Percentiles rank a stretch among this genome's conserved stretches.
Evolutionary conservation across 2,113 vertebrate genomes (phyloP).

Genomic region (Coptodon rendalli): DNA sequence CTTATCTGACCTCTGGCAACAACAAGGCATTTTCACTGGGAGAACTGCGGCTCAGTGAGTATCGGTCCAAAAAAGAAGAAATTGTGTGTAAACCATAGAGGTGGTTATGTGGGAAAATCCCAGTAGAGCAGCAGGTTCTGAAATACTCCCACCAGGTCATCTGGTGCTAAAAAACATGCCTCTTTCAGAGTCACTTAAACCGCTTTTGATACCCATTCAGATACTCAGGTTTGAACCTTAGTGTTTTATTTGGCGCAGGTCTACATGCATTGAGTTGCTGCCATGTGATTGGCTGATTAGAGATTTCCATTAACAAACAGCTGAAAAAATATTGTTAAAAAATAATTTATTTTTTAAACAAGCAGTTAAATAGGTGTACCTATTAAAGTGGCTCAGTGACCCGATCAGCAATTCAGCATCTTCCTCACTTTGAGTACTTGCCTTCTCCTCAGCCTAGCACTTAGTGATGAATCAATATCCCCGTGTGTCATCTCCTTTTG

Average conservation of each 20-base stretch:
- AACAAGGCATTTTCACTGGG: not conserved
- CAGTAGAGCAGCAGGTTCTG: not conserved
- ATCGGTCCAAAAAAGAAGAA: not conserved
- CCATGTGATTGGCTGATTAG: not conserved
- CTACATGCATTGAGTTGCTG: not conserved
- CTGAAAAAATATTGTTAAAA: not conserved
- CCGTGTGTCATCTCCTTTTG: not conserved
- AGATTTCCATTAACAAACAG: not conserved
- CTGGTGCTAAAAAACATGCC: not conserved
- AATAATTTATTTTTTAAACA: not conserved
- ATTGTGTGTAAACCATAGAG: not conserved
- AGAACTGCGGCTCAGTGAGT: not conserved
- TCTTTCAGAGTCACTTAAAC: not conserved
- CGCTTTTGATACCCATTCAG: not conserved
- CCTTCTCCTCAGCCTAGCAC: not conserved
- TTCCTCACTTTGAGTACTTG: not conserved
- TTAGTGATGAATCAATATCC: slow-evolving; percentile 14
- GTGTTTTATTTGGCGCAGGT: not conserved
- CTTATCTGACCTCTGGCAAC: not conserved
- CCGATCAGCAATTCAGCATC: not conserved
- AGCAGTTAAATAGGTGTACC: not conserved
- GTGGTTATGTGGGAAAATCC: not conserved
- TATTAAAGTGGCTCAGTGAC: not conserved
- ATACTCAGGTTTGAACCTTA: not conserved
- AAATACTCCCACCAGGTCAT: not conserved